Base-by-base conservation (phyloP, 1,140 invertebrate species). In the Portunus trituberculatus region DNA sequence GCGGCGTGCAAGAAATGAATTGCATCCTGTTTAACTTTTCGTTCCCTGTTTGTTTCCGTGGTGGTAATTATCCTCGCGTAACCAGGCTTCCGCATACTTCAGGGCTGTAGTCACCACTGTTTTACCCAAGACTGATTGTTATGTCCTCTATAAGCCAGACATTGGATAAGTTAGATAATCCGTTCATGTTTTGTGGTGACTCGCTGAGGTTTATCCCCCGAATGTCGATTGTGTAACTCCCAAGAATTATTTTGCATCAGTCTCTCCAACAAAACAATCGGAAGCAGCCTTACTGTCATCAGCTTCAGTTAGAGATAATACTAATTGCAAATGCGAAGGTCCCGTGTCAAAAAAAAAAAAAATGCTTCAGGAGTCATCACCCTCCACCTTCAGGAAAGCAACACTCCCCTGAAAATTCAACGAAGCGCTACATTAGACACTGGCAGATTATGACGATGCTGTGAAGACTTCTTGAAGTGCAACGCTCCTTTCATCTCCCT, bases 11-110 rank as follows among this genome's bases (percentile, higher is more conserved):
- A n/a, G n/a, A n/a, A n/a, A 7, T 76, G n/a, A 76, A 76, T 76
- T 76, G n/a, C 67, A 76, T 76, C 67, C 67, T 76, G 67, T 76
- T 76, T 76, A 76, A 16, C 52, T 59, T 59, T 59, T 59, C 67
- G 67, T n/a, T n/a, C 67, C 67, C 6, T 20, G 6, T n/a, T 76
- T 2, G 20, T n/a, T 76, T 7, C 6, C 67, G 10, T 76, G 67
- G 20, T 7, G 20, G 67, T 7, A 76, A 76, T n/a, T n/a, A 76
- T 76, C 25, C 20, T 76, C 25, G 2, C 20, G 4, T n/a, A 76
- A 76, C 25, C 25, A n/a, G 67, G 6, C 67, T 76, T 76, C 67
- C 67, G 67, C 67, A 76, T 76, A 76, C 20, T 76, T 76, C 67
- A 20, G 25, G 12, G n/a, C 20, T 20, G 67, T 76, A 20, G 0